phyloP scores from a whole-genome alignment of 2,797 vertebrate genomes.

The Avahi laniger region DNA sequence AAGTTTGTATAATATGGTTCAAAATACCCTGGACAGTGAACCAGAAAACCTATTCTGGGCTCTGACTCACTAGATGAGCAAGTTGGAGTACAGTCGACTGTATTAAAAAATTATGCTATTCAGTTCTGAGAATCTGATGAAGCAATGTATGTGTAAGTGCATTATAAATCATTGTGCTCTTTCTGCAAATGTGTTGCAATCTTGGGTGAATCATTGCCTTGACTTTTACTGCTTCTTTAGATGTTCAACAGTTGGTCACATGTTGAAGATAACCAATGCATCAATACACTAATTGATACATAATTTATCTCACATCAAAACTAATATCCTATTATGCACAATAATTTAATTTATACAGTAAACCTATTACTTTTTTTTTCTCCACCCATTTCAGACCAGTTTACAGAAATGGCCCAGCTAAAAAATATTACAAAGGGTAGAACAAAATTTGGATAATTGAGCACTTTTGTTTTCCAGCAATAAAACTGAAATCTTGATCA shows the following conservation, averaged over 20 bases:
- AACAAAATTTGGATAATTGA: not conserved
- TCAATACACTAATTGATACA: not conserved
- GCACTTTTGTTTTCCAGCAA: not conserved
- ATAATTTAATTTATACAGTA: not conserved
- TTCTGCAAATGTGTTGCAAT: not conserved
- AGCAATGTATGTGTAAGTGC: not conserved
- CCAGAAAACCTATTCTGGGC: not conserved
- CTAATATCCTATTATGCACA: not conserved
- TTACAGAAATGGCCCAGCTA: not conserved
- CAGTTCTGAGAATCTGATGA: not conserved
- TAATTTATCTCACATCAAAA: not conserved
- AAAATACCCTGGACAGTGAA: not conserved
- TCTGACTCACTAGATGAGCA: not conserved
- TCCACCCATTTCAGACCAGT: not conserved
- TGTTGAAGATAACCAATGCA: not conserved
- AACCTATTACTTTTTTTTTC: not conserved
- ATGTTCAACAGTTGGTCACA: not conserved
- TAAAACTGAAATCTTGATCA: conserved; percentile 1
- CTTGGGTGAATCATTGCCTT: not conserved
- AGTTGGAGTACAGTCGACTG: not conserved
- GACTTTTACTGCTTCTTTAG: not conserved
- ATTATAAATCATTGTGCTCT: not conserved
- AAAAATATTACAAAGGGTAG: not conserved
- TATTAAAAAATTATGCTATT: not conserved
- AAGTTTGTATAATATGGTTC: not conserved